Evolutionary conservation across 2,113 vertebrate genomes (phyloP).

Genomic region (Catharus bicknelli): DNA sequence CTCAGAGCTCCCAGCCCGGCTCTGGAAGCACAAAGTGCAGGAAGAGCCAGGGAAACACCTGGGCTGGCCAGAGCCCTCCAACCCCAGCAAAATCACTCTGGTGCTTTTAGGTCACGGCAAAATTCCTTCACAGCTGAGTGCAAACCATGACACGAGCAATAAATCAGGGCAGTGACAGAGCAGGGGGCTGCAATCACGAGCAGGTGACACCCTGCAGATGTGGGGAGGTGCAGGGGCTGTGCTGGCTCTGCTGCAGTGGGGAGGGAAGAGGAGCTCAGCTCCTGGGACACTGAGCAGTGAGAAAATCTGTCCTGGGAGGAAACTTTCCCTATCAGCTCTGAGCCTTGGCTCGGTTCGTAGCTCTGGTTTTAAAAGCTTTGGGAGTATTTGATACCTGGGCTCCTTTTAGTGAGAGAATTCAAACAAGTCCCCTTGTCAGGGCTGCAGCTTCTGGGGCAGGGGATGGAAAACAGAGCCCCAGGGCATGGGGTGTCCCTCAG

Average conservation of each 20-base stretch:
- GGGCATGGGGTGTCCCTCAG: not conserved
- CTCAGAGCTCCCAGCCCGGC: not conserved
- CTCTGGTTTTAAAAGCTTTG: not conserved
- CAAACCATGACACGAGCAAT: slow-evolving; percentile 15
- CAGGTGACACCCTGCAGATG: not conserved
- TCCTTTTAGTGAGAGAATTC: not conserved
- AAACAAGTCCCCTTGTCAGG: not conserved
- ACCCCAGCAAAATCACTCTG: not conserved
- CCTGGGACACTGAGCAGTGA: not conserved
- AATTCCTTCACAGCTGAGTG: slow-evolving; percentile 41
- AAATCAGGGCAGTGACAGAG: not conserved
- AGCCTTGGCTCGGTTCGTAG: not conserved
- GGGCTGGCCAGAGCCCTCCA: not conserved
- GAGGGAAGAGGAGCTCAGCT: not conserved
- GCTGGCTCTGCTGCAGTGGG: not conserved
- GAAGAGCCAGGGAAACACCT: not conserved
- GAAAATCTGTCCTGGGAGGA: not conserved
- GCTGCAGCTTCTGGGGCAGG: not conserved
- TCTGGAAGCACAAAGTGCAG: not conserved
- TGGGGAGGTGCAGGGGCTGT: not conserved
- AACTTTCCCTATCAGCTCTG: not conserved
- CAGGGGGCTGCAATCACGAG: not conserved
- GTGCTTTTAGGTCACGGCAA: not conserved
- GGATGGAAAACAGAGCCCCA: not conserved
- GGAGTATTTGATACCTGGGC: not conserved